A percentile compares a stretch with the other conserved stretches of the same genome.
Evolutionary conservation across 2,888 invertebrate species (phyloP).

Genomic region (Notodonta dromedarius): DNA sequence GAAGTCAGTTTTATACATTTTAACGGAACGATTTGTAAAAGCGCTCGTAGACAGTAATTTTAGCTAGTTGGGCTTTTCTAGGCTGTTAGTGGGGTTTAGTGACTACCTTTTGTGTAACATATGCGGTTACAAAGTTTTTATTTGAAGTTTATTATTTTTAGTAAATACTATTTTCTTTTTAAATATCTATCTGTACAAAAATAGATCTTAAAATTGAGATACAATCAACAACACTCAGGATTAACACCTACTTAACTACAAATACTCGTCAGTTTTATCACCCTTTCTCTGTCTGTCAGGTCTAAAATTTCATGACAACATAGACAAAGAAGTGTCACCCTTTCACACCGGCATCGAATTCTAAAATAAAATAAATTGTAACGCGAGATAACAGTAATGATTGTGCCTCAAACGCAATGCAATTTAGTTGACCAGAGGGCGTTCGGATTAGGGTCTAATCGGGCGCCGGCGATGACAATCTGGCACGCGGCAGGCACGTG

Average conservation of each 20-base stretch:
- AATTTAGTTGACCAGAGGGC: constrained; percentile 65
- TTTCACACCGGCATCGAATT: constrained; percentile 41
- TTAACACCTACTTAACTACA: constrained; percentile 20
- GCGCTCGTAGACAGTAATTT: too few species aligned
- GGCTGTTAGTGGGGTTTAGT: too few species aligned
- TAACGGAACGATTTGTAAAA: too few species aligned
- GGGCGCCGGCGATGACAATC: constrained; percentile 78
- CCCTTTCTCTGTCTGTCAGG: constrained; percentile 61
- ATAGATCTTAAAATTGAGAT: too few species aligned
- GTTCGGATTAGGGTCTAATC: constrained; percentile 78
- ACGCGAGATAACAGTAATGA: constrained; percentile 75
- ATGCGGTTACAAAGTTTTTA: too few species aligned
- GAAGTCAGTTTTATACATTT: too few species aligned
- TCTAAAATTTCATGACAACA: constrained; percentile 56
- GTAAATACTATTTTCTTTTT: too few species aligned
- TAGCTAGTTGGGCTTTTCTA: too few species aligned
- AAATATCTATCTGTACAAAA: too few species aligned
- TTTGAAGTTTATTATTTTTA: too few species aligned
- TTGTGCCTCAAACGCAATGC: constrained; percentile 64
- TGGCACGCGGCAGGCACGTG: constrained; percentile 51
- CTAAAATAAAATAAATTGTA: constrained; percentile 65
- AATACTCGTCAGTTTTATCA: constrained; percentile 4
- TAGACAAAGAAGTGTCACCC: constrained; percentile 21
- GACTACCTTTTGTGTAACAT: too few species aligned
- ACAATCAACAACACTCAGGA: constrained; percentile 4